phyloP scores from a whole-genome alignment of 2,113 vertebrate species.

The Hippopotamus amphibius region DNA sequence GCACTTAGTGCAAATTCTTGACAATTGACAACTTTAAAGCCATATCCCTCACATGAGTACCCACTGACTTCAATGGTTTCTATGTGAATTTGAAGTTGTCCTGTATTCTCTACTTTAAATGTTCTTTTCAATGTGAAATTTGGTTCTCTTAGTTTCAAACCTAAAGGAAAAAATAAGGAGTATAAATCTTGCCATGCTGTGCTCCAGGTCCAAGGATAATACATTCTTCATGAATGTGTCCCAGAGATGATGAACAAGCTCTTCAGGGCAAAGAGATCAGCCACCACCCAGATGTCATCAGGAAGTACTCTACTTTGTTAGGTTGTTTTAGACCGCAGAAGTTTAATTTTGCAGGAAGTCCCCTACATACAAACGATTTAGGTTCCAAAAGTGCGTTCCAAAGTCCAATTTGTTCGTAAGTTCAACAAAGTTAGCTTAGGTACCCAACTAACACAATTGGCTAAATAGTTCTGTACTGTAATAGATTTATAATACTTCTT shows the following conservation, averaged over 20 bases:
- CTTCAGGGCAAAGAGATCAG: neutral
- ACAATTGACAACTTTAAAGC: constrained; percentile 99
- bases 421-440: too few relatives aligned
- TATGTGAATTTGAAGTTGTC: constrained; percentile 94
- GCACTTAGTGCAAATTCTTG: constrained; percentile 96
- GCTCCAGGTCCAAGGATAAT: neutral
- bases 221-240: neutral
- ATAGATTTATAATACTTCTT: too few relatives aligned
- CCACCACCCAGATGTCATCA: neutral
- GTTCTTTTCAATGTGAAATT: constrained; percentile 96
- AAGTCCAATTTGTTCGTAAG: too few relatives aligned
- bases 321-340: neutral
- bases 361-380: too few relatives aligned
- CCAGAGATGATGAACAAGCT: neutral
- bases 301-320: neutral
- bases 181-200: neutral
- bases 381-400: too few relatives aligned
- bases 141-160: constrained; percentile 94
- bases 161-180: constrained; percentile 80
- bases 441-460: too few relatives aligned
- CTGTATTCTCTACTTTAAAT: constrained; percentile 97
- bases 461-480: too few relatives aligned
- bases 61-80: constrained; percentile 95
- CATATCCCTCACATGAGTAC: constrained; percentile 96
- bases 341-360: neutral